Percentiles rank a stretch among this genome's conserved stretches.
These are phyloP conservation scores for Papilio dardanus DNA, from an alignment of 1,140 invertebrate genomes.

Conservation along the genomic window DNA sequence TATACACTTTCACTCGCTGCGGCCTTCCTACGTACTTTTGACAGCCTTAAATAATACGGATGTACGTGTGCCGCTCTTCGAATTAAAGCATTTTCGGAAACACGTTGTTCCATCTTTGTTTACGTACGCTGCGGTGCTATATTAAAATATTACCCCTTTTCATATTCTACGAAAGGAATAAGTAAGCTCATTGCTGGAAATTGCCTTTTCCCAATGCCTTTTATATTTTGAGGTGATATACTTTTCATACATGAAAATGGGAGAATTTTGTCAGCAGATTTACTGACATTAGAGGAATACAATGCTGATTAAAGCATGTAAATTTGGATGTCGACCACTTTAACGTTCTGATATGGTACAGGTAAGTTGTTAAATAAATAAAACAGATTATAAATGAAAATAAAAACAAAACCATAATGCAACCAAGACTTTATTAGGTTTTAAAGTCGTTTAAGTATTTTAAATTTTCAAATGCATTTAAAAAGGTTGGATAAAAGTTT, in stretches of 20 bases:
- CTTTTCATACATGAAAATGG: too few species aligned
- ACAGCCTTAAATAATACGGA: slow-evolving; percentile 44
- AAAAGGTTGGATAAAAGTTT: slow-evolving; percentile 22
- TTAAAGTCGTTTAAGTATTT: not conserved
- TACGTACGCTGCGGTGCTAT: not conserved
- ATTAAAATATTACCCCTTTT: not conserved
- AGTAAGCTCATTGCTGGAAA: not conserved
- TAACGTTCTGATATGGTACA: too few species aligned
- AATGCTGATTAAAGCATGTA: too few species aligned
- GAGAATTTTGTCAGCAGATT: not conserved
- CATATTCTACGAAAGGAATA: not conserved
- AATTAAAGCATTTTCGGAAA: slow-evolving; percentile 31
- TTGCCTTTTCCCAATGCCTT: not conserved
- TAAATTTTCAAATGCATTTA: slow-evolving; percentile 5
- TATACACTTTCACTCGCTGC: slow-evolving; percentile 69
- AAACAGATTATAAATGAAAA: not conserved
- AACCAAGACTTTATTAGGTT: not conserved
- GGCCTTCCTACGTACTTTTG: slow-evolving; percentile 59
- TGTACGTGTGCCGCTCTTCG: slow-evolving; percentile 28
- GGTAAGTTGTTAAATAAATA: not conserved
- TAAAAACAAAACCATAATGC: not conserved
- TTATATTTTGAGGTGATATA: not conserved
- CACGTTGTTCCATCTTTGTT: slow-evolving; percentile 10
- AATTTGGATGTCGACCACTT: not conserved
- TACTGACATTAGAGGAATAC: too few species aligned